Base-by-base conservation (phyloP, 23 tunicate species). In the Halocynthia roretzi region DNA sequence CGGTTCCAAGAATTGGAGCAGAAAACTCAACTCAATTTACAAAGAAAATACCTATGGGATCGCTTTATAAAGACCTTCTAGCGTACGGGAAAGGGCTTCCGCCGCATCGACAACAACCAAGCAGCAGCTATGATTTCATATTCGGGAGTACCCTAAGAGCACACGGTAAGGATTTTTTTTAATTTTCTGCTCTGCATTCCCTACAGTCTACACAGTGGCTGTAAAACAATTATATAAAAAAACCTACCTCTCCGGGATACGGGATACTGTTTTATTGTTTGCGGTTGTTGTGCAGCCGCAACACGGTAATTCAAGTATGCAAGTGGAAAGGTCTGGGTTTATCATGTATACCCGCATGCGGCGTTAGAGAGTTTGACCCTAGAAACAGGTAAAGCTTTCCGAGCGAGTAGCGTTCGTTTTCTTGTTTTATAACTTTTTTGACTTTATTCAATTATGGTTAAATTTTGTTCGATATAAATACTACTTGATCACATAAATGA, bases 81-180 rank as follows among this genome's bases (percentile, higher is more conserved):
- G 84, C 98, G 6, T 86, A 86, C 61, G 92, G 98, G 58, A 92
- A 92, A 68, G 90, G 90, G 21, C 68, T 85, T 17, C 51, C 68
- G 12, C 74, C 83, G 5, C 71, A 80, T 12, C 83, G 69, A 10
- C 81, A 91, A 12, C 88, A 90, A 51, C 87, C 85, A 7, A 71
- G 70, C 12, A 76, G 65, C 23, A 74, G 92, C 8, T 92, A 92
- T 74, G 98, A 92, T 77, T 92, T 92, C 72, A 71, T 92, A 11
- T 92, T 92, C 80, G 80, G 86, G 78, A 92, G 80, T 79, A 86
- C 98, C 18, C 81, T 92, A 10, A 82, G 98, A 6, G 77, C 98
- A 17, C 88, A 80, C 63, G 98, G 98, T 92, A 73, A 81, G 84
- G 53, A 19, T 60, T 18, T 60, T n/a, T 15, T 31, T 31, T n/a